Evolutionary conservation across 1,140 invertebrate species (phyloP).

Genomic region (Lepidostoma basale): DNA sequence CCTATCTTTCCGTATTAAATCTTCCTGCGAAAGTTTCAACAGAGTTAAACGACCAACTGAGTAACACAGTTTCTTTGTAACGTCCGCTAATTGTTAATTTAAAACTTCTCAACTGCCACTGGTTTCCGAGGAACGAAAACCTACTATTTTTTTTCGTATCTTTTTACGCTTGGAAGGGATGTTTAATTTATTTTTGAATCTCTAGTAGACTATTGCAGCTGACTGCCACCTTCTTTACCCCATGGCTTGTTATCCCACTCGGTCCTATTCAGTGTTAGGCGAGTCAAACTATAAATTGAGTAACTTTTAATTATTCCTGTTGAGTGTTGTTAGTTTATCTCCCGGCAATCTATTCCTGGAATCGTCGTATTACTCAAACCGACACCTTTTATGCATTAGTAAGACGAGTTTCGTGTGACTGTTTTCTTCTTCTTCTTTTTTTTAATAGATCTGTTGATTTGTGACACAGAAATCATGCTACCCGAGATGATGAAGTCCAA

Average conservation of each 20-base stretch:
- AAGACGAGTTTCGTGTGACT: too few relatives aligned
- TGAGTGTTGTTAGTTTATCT: neutral
- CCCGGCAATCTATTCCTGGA: neutral
- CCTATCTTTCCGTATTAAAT: too few relatives aligned
- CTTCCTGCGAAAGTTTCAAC: neutral
- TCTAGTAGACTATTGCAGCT: constrained; percentile 28
- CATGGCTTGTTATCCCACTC: constrained; percentile 4
- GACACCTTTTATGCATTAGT: too few relatives aligned
- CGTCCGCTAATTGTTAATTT: constrained; percentile 16
- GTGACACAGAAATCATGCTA: too few relatives aligned
- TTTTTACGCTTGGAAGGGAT: neutral
- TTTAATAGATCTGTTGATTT: too few relatives aligned
- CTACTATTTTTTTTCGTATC: neutral
- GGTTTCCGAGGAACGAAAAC: neutral
- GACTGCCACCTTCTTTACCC: constrained; percentile 14
- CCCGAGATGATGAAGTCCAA: too few relatives aligned
- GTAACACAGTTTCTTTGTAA: neutral
- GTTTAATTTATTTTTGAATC: constrained; percentile 43
- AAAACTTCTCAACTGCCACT: neutral
- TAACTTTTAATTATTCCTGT: constrained; percentile 23
- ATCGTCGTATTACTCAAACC: too few relatives aligned
- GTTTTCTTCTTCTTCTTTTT: too few relatives aligned
- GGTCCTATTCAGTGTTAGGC: neutral
- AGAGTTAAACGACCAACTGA: neutral
- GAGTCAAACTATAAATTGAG: constrained; percentile 15